Percentiles rank a stretch among this genome's conserved stretches.
These are phyloP conservation scores for Pecten maximus DNA, from an alignment of 2,888 invertebrate genomes.

Conservation along the genomic window DNA sequence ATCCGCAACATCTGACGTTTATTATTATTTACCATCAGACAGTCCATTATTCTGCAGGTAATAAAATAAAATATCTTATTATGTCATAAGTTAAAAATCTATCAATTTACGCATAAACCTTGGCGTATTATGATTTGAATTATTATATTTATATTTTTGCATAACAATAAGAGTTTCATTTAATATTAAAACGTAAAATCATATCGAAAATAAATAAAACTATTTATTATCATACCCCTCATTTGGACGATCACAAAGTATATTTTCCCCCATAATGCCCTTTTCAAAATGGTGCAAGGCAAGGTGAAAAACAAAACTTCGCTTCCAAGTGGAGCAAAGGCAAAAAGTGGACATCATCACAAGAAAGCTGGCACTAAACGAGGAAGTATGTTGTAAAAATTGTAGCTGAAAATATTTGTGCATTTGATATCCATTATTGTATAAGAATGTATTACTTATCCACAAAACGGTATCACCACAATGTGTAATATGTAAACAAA, in stretches of 20 bases:
- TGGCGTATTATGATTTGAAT: neutral
- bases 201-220: neutral
- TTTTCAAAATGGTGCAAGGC: constrained; percentile 66
- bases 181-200: neutral
- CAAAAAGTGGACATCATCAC: constrained; percentile 57
- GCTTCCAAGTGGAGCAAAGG: constrained; percentile 51
- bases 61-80: neutral
- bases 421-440: neutral
- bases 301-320: constrained; percentile 61
- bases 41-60: neutral
- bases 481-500: neutral
- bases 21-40: neutral
- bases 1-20: constrained; percentile 3
- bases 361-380: constrained; percentile 62
- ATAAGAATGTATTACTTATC: neutral
- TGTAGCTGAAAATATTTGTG: no score
- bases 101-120: neutral
- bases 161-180: neutral
- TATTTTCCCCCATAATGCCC: neutral
- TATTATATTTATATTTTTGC: neutral
- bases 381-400: constrained; percentile 57
- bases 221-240: neutral
- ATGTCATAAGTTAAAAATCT: neutral
- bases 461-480: neutral
- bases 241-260: constrained; percentile 2